Conservation (phyloP, 2,797 vertebrate genomes). For the Vultur gryphus region DNA sequence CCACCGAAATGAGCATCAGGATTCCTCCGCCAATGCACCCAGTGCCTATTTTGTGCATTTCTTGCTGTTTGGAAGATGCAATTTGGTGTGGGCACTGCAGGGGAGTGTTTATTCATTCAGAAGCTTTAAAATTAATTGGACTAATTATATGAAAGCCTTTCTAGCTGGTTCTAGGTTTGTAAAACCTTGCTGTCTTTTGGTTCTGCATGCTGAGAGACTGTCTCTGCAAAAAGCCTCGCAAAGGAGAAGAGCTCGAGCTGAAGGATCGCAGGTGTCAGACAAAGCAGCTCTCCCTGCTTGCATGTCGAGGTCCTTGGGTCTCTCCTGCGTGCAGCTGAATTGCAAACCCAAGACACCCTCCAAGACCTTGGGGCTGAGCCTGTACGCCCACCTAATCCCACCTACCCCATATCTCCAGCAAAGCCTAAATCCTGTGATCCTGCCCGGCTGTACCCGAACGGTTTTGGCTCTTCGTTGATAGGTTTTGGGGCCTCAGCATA, state of each 20-base stretch:
- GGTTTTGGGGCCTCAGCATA: neutral
- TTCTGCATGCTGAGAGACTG: neutral
- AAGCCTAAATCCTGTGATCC: neutral
- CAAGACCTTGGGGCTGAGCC: neutral
- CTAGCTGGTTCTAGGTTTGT: neutral
- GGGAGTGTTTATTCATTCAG: neutral
- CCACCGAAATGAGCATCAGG: rapidly evolving
- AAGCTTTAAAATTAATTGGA: neutral
- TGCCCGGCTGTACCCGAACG: rapidly evolving
- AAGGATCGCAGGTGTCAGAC: neutral
- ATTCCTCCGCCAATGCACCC: neutral
- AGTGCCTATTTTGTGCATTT: neutral
- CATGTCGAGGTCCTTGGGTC: neutral
- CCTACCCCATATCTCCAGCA: neutral
- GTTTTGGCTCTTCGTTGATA: neutral
- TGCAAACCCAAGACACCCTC: neutral
- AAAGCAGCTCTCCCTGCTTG: neutral
- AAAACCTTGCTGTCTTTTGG: neutral
- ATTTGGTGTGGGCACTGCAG: neutral
- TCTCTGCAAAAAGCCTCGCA: neutral
- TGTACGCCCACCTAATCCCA: neutral
- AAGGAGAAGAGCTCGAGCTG: neutral
- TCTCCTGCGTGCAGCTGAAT: neutral
- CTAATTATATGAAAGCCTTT: neutral
- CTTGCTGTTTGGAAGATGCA: rapidly evolving